Base-by-base conservation (phyloP, 2,888 invertebrate species). In the Acleris laterana region DNA sequence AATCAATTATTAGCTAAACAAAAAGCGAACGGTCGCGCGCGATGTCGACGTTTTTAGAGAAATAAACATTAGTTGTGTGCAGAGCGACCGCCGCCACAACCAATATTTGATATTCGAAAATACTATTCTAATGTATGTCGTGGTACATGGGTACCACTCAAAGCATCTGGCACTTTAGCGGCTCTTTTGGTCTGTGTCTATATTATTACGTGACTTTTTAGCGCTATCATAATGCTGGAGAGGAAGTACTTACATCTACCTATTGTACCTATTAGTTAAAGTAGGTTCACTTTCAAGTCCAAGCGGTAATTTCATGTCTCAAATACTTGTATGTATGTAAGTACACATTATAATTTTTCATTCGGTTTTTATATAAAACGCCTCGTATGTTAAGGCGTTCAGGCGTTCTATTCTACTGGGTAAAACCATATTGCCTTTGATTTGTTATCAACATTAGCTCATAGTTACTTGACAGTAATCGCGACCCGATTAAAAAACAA, bases 71-170 rank as follows among this genome's bases (percentile, higher is more conserved):
- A 87, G 83, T 83, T 90, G 90, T 92, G 88, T 90, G 84, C 86
- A 81, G 77, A 90, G 84, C 88, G 91, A 86, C 89, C 91, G 88
- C 86, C 88, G 89, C 87, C 87, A 90, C 84, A 84, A 87, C 82
- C 81, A 93, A 93, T 93, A 92, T 93, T 93, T 86, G 87, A 88
- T 87, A 85, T 91, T 92, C 88, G 90, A 93, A 93, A 92, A 92
- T 89, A 89, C 90, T 89, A 89, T 91, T 90, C 90, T 89, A 89
- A 90, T 89, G 89, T 90, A 85, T 90, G 90, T 90, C 84, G 87
- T 79, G 81, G 85, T 83, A 86, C 86, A 85, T 79, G 77, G 79
- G 77, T 77, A 74, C 79, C 81, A 80, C 85, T 86, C 80, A 77
- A 75, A 77, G 79, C 84, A 83, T 85, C 84, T 84, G 83, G 85